These are phyloP conservation scores for Sander vitreus DNA, from an alignment of 2,113 vertebrate genomes.

Conservation along the genomic window DNA sequence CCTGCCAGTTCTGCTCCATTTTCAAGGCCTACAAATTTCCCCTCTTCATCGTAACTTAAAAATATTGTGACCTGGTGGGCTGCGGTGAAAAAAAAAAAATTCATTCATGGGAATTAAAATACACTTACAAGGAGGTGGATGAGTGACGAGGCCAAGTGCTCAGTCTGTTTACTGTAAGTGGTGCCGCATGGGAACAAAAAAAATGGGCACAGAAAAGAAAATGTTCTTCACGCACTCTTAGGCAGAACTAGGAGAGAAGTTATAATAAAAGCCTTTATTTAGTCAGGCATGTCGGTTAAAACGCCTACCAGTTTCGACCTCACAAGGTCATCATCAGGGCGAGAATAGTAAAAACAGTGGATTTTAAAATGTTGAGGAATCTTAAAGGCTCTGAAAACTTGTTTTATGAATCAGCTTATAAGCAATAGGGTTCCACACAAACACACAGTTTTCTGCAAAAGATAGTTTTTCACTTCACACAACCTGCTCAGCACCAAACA, in stretches of 20 bases:
- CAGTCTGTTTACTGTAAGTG: conserved; percentile 1
- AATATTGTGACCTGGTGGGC: background rate
- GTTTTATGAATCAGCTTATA: background rate
- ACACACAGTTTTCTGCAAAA: background rate
- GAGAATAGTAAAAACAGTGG: background rate
- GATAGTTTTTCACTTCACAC: background rate
- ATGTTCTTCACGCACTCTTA: background rate
- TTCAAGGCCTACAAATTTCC: background rate
- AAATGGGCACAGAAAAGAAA: background rate
- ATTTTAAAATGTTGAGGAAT: background rate
- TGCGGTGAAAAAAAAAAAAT: background rate
- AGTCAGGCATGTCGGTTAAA: background rate
- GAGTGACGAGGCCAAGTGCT: background rate
- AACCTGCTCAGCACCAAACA: background rate
- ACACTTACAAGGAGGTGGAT: background rate
- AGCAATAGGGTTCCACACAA: background rate
- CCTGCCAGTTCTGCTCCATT: conserved; percentile 17
- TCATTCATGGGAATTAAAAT: conserved; percentile 18
- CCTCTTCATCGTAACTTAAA: conserved; percentile 7
- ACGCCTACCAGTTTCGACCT: background rate
- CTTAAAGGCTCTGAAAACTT: background rate
- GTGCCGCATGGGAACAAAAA: background rate
- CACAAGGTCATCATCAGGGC: background rate
- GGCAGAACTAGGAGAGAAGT: background rate
- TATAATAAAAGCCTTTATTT: background rate